Evolutionary conservation across 2,797 vertebrate genomes (phyloP).

Genomic region (Micrastur ruficollis): DNA sequence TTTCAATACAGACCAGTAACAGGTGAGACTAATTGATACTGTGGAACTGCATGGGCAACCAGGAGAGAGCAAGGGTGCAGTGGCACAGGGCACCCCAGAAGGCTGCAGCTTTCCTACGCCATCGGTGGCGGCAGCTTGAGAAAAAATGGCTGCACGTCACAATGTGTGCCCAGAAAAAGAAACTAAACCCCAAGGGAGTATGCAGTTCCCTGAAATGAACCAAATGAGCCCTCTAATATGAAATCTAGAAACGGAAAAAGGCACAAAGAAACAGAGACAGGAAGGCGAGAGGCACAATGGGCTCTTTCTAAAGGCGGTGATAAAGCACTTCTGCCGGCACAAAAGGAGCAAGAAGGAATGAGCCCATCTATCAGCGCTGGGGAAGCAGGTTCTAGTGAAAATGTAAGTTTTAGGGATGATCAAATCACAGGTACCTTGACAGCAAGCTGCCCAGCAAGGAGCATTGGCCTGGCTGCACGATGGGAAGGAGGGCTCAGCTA

Average conservation of each 20-base stretch:
- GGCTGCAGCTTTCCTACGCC: background rate
- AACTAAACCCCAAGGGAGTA: background rate
- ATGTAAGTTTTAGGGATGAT: rapidly evolving
- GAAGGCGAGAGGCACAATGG: background rate
- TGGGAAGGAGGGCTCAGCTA: background rate
- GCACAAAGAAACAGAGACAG: conserved; percentile 5
- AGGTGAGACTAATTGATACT: rapidly evolving
- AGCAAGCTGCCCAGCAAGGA: background rate
- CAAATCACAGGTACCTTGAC: background rate
- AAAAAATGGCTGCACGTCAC: background rate
- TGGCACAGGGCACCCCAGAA: background rate
- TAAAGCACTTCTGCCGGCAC: background rate
- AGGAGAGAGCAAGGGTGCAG: background rate
- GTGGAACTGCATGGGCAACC: rapidly evolving
- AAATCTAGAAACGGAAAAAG: background rate
- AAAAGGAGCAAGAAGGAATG: background rate
- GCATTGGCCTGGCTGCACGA: background rate
- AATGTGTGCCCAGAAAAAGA: background rate
- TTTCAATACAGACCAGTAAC: background rate
- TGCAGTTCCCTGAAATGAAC: background rate
- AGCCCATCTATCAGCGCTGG: background rate
- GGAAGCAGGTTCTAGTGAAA: background rate
- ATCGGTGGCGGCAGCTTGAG: background rate
- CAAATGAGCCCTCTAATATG: background rate
- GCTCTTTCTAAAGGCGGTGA: rapidly evolving